Evolutionary conservation across 2,888 invertebrate species (phyloP).

Genomic region (Cerastis leucographa): DNA sequence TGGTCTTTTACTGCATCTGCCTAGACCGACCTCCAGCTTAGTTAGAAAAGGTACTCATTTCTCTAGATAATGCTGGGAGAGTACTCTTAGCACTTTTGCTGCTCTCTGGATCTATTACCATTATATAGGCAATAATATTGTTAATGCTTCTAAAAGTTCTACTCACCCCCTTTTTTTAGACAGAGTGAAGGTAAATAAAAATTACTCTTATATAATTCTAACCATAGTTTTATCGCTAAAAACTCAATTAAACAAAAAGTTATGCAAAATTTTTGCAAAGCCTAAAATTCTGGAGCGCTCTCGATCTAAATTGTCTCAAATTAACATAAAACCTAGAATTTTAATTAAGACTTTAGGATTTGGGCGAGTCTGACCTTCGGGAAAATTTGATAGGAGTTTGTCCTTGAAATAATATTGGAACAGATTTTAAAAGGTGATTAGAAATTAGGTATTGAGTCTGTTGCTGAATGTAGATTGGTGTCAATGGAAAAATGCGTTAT

Average conservation of each 20-base stretch:
- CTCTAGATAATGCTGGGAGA: background rate
- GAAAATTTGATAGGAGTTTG: constrained; percentile 21
- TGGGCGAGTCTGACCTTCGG: constrained; percentile 44
- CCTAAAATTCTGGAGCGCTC: constrained; percentile 49
- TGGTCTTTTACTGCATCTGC: background rate
- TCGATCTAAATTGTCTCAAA: constrained; percentile 60
- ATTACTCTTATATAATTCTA: constrained; percentile 15
- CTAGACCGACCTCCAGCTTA: background rate
- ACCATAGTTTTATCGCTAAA: constrained; percentile 34
- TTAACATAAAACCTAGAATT: constrained; percentile 65
- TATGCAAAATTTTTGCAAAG: constrained; percentile 53
- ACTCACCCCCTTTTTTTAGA: background rate
- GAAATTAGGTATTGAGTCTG: background rate
- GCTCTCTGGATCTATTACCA: background rate
- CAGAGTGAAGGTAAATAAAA: constrained; percentile 21
- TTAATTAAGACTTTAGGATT: constrained; percentile 63
- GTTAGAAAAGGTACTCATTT: background rate
- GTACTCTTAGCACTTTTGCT: too few relatives aligned
- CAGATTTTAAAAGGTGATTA: constrained; percentile 34
- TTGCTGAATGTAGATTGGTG: constrained; percentile 4
- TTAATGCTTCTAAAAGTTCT: background rate
- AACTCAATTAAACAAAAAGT: constrained; percentile 55
- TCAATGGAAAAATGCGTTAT: background rate
- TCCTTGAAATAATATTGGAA: constrained; percentile 43
- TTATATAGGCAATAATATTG: background rate